phyloP scores from a whole-genome alignment of 2,888 invertebrate species.

The Autographa gamma region DNA sequence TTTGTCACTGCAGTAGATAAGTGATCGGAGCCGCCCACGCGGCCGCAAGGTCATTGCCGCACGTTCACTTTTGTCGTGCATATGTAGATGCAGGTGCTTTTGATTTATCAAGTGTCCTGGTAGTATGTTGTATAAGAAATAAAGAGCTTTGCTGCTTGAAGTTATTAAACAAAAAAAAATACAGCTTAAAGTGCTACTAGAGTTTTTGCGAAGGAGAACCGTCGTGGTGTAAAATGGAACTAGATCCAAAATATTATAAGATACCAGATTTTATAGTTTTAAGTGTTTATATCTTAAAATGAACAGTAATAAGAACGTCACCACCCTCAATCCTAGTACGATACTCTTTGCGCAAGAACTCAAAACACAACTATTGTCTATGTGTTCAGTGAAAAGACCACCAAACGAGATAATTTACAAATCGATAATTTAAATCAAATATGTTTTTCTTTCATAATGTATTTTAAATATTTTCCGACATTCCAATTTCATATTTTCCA shows the following conservation, averaged over 20 bases:
- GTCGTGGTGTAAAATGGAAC: too few species aligned
- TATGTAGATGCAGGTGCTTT: slow-evolving; percentile 39
- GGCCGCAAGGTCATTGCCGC: slow-evolving; percentile 49
- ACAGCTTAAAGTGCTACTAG: too few species aligned
- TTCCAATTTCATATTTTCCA: background rate
- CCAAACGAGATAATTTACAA: too few species aligned
- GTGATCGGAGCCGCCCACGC: slow-evolving; percentile 43
- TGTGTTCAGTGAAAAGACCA: background rate
- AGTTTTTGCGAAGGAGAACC: too few species aligned
- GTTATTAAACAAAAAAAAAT: background rate
- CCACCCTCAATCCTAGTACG: too few species aligned
- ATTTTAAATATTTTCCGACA: background rate
- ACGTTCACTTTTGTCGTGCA: slow-evolving; percentile 52
- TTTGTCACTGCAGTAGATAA: slow-evolving; percentile 20
- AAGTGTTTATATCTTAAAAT: too few species aligned
- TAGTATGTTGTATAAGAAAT: background rate
- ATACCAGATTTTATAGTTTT: too few species aligned
- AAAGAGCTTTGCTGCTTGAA: background rate
- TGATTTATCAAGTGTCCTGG: slow-evolving; percentile 41
- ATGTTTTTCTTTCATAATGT: too few species aligned
- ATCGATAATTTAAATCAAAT: too few species aligned
- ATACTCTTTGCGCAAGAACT: too few species aligned
- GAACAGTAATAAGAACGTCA: too few species aligned
- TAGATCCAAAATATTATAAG: too few species aligned
- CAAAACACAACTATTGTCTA: background rate